These are phyloP conservation scores for Leptestheria dahalacensis DNA, from an alignment of 1,140 invertebrate species.

Conservation along the genomic window DNA sequence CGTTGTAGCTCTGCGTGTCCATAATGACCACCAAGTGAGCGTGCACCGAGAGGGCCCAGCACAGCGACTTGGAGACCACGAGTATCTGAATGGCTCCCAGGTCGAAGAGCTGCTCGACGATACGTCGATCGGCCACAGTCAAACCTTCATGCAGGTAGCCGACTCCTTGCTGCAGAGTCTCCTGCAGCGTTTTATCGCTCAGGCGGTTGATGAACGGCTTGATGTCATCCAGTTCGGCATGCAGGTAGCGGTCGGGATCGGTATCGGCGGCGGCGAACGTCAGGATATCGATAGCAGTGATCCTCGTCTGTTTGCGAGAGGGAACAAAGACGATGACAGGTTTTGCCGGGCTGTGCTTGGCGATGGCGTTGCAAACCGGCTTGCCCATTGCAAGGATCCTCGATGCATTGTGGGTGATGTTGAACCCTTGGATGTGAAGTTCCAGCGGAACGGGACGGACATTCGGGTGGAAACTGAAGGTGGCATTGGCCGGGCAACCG, in stretches of 20 bases:
- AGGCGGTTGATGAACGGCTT: constrained; percentile 74
- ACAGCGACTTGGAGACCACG: constrained; percentile 75
- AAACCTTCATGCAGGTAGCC: constrained; percentile 95
- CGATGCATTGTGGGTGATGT: constrained; percentile 92
- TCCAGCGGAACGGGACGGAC: constrained; percentile 89
- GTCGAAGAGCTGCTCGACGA: constrained; percentile 86
- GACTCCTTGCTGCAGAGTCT: constrained; percentile 81
- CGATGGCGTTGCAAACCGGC: constrained; percentile 89
- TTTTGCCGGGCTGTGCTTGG: constrained; percentile 68
- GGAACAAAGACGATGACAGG: constrained; percentile 96
- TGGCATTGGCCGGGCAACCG: constrained; percentile 76
- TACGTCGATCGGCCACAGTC: constrained; percentile 56
- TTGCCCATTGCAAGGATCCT: constrained; percentile 93
- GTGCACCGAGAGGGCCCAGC: constrained; percentile 76
- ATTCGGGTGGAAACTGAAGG: constrained; percentile 98
- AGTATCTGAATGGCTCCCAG: constrained; percentile 85
- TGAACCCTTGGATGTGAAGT: constrained; percentile 90
- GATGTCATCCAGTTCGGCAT: constrained; percentile 51
- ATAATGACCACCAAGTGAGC: constrained; percentile 90
- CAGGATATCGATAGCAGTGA: constrained; percentile 88
- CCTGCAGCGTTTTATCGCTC: constrained; percentile 70
- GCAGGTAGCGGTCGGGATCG: constrained; percentile 69
- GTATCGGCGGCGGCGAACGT: constrained; percentile 83
- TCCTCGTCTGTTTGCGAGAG: constrained; percentile 75
- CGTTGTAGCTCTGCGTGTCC: constrained; percentile 96